Conservation (phyloP, 1,140 invertebrate species). For the Drosophila watanabei region DNA sequence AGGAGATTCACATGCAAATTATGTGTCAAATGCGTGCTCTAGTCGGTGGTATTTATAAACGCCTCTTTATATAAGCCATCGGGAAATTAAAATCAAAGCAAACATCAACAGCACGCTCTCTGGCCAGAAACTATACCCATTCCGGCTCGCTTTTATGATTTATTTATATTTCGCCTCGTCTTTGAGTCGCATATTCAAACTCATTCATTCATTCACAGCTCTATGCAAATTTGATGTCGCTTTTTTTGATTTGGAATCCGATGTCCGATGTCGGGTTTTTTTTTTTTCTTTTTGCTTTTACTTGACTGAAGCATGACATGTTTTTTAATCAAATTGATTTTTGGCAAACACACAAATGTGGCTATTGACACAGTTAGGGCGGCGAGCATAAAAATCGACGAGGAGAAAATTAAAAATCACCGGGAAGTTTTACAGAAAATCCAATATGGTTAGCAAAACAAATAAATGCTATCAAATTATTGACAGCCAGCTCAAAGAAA, state of each 20-base stretch:
- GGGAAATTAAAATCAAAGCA: constrained; percentile 73
- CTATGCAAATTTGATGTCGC: constrained; percentile 71
- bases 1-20: constrained; percentile 52
- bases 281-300: constrained; percentile 9
- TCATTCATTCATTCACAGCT: constrained; percentile 61
- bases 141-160: constrained; percentile 43
- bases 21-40: constrained; percentile 64
- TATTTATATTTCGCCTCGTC: constrained; percentile 45
- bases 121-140: constrained; percentile 27
- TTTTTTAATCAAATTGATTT: constrained; percentile 80
- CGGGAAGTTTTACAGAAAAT: neutral
- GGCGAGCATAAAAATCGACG: constrained; percentile 53
- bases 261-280: constrained; percentile 25
- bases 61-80: constrained; percentile 58
- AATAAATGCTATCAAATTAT: constrained; percentile 27
- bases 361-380: constrained; percentile 78
- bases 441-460: constrained; percentile 24
- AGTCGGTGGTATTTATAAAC: constrained; percentile 39
- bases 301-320: constrained; percentile 77
- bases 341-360: constrained; percentile 72
- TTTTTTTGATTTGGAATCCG: constrained; percentile 29
- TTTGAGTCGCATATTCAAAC: constrained; percentile 14
- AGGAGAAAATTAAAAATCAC: constrained; percentile 51
- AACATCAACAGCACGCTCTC: constrained; percentile 49
- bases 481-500: constrained; percentile 7